phyloP scores from a whole-genome alignment of 35 echinoderm and acorn worm genomes.

The Ophiothrix spiculata region DNA sequence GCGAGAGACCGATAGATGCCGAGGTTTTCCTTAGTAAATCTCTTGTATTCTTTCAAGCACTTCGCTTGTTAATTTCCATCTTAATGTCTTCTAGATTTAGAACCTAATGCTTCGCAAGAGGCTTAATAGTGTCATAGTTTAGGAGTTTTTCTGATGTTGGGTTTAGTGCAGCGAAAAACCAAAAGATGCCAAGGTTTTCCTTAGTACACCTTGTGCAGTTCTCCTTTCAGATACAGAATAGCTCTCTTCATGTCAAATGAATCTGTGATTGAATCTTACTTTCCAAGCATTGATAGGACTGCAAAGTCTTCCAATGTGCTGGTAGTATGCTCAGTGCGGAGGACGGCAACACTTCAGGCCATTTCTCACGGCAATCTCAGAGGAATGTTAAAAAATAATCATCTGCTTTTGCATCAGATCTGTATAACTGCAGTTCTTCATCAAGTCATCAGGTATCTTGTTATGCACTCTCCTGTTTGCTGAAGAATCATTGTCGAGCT shows the following conservation, averaged over 20 bases:
- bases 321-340: not conserved
- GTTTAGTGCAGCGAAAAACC: constrained; percentile 14
- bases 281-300: not conserved
- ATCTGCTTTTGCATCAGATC: constrained; percentile 31
- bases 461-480: too few relatives aligned
- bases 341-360: not conserved
- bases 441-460: too few relatives aligned
- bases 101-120: constrained; percentile 31
- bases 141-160: constrained; percentile 22
- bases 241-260: not conserved
- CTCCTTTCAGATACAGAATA: not conserved
- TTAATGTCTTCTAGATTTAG: too few relatives aligned
- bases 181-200: not conserved
- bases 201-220: not conserved
- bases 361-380: not conserved
- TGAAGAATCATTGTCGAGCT: too few relatives aligned
- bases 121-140: constrained; percentile 22
- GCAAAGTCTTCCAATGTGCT: not conserved
- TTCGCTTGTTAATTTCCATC: too few relatives aligned
- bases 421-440: constrained; percentile 15
- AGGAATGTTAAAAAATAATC: not conserved
- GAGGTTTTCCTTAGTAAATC: constrained; percentile 36
- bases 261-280: not conserved
- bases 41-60: too few relatives aligned
- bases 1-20: constrained; percentile 19